Percentiles rank a stretch among this genome's conserved stretches.
These are phyloP conservation scores for Epistrophe grossulariae DNA, from an alignment of 2,888 invertebrate species.

Conservation along the genomic window DNA sequence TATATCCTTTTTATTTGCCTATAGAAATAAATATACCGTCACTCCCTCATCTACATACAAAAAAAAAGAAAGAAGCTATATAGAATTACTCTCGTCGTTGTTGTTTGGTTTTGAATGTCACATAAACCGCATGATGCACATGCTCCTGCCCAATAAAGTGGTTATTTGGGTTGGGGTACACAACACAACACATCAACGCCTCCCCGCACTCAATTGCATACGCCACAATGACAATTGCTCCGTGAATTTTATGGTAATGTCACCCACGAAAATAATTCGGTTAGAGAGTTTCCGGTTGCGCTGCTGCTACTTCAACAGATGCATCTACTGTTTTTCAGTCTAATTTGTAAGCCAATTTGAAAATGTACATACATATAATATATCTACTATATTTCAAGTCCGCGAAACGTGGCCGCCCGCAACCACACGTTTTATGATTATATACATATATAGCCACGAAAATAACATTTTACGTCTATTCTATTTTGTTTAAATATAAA, in stretches of 20 bases:
- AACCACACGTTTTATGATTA: conserved; percentile 32
- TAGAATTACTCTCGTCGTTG: background rate
- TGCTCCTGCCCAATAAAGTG: background rate
- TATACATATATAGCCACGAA: background rate
- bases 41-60: too few species aligned
- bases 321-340: background rate
- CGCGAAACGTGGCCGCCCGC: background rate
- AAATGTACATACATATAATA: conserved; percentile 18
- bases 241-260: conserved; percentile 38
- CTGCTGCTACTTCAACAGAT: background rate
- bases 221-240: conserved; percentile 51
- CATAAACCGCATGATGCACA: background rate
- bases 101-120: conserved; percentile 13
- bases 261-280: conserved; percentile 39
- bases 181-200: background rate
- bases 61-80: background rate
- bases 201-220: conserved; percentile 36
- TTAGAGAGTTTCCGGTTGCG: conserved; percentile 27
- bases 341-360: conserved; percentile 15
- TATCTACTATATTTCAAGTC: background rate
- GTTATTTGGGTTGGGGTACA: background rate
- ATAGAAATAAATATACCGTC: conserved; percentile 41
- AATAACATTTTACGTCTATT: background rate
- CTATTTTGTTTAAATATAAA: background rate
- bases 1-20: background rate